Base-by-base conservation (phyloP, 2,113 vertebrate genomes). In the Sphyrna mokarran region DNA sequence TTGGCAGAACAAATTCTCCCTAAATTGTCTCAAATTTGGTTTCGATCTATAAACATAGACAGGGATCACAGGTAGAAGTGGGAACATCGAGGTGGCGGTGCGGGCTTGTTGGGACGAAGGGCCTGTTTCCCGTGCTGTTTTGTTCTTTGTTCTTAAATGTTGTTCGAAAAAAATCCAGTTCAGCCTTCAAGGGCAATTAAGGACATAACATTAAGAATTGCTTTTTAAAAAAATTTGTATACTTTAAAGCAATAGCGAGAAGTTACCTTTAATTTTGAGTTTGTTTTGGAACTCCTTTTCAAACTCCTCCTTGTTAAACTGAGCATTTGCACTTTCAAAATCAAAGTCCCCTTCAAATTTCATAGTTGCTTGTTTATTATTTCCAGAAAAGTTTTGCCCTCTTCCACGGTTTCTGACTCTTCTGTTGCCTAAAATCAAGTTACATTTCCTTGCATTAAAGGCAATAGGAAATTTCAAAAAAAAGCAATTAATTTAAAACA, bases 301-400 rank as follows among this genome's bases (percentile, higher is more conserved):
- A 80, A 99, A 97, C 91, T 98, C 98, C 86, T 99, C 99, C 94
- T 99, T 98, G 96, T 98, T 98, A 97, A 99, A 99, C 96, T 99
- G 98, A 26, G 99, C 99, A 95, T 99, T 99, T 96, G 99, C 99
- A 18, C 97, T 99, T 97, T 99, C 99, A 97, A 99, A 99, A 96
- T 99, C 99, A 97, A 99, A 99, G 97, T 99, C 99, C 0, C 98
- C 98, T 96, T 99, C 99, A 97, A 99, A 99, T 97, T 98, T 99
- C 83, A 99, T 98, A 1, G 98, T 98, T 95, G 98, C 98, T 68
- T 98, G 98, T 95, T 98, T 99, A 95, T 97, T 96, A 23, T 96
- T 97, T 33, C 97, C 95, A 33, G 98, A 98, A 80, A 98, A 98
- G 96, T 98, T 98, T 95, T 98, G 98, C 70, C 98, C 99, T 96